Evolutionary conservation across 1,140 invertebrate species (phyloP).

Genomic region (Samia ricini): DNA sequence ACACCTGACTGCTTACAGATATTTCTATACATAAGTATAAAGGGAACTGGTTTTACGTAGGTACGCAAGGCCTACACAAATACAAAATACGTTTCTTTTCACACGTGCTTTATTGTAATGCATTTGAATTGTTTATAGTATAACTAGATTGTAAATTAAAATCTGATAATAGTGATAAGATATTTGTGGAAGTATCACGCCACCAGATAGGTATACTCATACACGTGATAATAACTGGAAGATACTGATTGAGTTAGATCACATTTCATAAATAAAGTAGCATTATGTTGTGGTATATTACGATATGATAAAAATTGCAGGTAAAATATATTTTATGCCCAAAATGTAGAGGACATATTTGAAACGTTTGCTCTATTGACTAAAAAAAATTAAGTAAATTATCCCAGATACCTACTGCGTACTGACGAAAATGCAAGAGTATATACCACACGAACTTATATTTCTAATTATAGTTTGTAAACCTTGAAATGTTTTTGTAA

Average conservation of each 20-base stretch:
- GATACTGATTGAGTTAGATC: no score
- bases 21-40: constrained; percentile 33
- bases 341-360: no score
- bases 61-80: not conserved
- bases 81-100: constrained; percentile 6
- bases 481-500: not conserved
- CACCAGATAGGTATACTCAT: not conserved
- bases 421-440: no score
- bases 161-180: constrained; percentile 4
- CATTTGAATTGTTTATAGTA: constrained; percentile 6
- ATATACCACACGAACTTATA: not conserved
- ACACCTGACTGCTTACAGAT: constrained; percentile 28
- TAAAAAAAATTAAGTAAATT: no score
- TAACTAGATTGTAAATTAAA: not conserved
- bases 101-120: constrained; percentile 27
- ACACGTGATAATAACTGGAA: not conserved
- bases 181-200: constrained; percentile 3
- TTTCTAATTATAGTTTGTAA: not conserved
- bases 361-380: no score
- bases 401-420: no score
- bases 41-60: constrained; percentile 49
- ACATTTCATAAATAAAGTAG: not conserved
- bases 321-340: no score
- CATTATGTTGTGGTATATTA: no score
- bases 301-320: no score